These are phyloP conservation scores for Pheosia gnoma DNA, from an alignment of 2,888 invertebrate genomes.

Conservation along the genomic window DNA sequence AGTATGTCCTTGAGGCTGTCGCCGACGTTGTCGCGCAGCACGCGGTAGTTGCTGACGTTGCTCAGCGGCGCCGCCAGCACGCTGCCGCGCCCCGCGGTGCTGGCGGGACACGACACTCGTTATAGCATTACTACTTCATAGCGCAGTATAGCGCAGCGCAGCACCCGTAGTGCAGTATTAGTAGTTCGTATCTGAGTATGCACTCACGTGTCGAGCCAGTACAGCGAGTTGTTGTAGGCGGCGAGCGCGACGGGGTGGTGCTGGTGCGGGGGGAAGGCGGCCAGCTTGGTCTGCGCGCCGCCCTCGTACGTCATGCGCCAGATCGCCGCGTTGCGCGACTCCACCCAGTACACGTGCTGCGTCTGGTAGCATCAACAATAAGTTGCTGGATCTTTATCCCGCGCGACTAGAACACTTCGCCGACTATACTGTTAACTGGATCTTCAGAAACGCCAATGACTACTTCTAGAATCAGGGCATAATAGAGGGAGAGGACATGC, in stretches of 20 bases:
- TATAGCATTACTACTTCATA: no score
- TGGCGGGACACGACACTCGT: conserved; percentile 28
- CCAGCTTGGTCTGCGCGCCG: conserved; percentile 78
- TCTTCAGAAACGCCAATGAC: no score
- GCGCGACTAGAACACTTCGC: no score
- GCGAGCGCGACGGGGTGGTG: conserved; percentile 87
- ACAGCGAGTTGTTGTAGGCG: conserved; percentile 85
- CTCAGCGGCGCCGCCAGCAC: conserved; percentile 85
- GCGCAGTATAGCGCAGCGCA: no score
- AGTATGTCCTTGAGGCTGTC: conserved; percentile 88
- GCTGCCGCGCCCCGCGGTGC: conserved; percentile 81
- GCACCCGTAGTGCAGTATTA: no score
- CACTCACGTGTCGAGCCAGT: conserved; percentile 92
- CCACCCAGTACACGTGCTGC: conserved; percentile 91
- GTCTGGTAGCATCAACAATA: conserved; percentile 45
- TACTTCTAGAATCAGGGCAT: no score
- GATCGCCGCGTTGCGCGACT: conserved; percentile 87
- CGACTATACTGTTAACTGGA: no score
- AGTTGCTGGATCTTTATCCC: no score
- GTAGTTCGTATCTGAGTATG: no score
- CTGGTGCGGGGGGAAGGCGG: conserved; percentile 68
- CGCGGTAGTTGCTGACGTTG: conserved; percentile 82
- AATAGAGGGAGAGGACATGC: no score
- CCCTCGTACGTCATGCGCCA: conserved; percentile 90
- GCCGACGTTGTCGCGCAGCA: conserved; percentile 84